Conservation (phyloP, 37 sponge, comb jelly and placozoan species). For the Ianthella basta region DNA sequence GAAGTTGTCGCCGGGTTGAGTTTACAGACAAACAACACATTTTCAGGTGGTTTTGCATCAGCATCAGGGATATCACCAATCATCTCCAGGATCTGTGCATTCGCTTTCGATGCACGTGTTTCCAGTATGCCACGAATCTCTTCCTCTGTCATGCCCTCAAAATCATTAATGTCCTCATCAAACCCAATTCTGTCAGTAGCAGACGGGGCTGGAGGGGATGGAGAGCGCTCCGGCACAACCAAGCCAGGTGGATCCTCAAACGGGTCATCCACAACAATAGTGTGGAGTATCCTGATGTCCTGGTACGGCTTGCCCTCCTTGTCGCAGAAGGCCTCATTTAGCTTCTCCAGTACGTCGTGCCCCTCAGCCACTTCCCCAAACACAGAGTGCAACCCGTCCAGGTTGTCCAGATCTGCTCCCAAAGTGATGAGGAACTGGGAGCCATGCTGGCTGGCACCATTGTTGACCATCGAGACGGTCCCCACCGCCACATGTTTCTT, state of each 20-base stretch:
- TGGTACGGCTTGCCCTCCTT: conserved; percentile 87
- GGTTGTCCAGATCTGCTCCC: conserved; percentile 71
- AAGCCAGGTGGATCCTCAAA: conserved; percentile 76
- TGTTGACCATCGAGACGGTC: conserved; percentile 90
- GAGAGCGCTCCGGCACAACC: conserved; percentile 75
- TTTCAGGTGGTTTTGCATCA: conserved; percentile 96
- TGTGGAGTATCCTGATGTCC: conserved; percentile 94
- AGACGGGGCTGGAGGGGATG: conserved; percentile 69
- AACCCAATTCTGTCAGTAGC: conserved; percentile 79
- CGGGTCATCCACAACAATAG: conserved; percentile 95
- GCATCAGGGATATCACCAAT: conserved; percentile 98
- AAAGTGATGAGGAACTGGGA: conserved; percentile 95
- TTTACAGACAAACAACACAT: conserved; percentile 98
- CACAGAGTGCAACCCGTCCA: conserved; percentile 91
- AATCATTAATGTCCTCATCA: conserved; percentile 92
- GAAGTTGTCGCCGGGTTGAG: conserved; percentile 93
- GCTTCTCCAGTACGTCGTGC: conserved; percentile 71
- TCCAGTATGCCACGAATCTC: conserved; percentile 80
- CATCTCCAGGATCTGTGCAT: conserved; percentile 95
- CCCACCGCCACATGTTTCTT: conserved; percentile 83
- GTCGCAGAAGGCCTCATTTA: conserved; percentile 90
- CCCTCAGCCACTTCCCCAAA: conserved; percentile 97
- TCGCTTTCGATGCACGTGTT: conserved; percentile 73
- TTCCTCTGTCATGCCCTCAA: conserved; percentile 78
- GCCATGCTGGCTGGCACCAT: conserved; percentile 71